Evolutionary conservation across 1,140 invertebrate species (phyloP), one percentile per base, ranked within the genome.

Genomic region (Ridgeia piscesae): DNA sequence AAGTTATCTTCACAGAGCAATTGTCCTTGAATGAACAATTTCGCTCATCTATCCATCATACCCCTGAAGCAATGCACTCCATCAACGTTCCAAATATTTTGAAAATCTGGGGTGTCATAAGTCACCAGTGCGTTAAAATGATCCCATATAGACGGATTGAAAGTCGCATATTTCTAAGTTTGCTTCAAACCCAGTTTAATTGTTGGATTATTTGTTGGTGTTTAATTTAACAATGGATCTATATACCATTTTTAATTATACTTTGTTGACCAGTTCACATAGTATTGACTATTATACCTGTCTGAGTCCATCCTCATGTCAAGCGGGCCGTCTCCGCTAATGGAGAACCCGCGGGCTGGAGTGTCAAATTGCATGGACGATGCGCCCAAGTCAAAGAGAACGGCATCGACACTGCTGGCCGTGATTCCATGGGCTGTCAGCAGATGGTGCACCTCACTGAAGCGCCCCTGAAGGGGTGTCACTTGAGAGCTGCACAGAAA

Each of bases 291-390:
- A 4, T 42, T 42, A 42, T 31, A 92, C 91, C 91, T 31, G 33
- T 33, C 88, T 34, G n/a, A 31, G 42, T 93, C 88, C 77, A 89
- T 92, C 42, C 91, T 92, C 93, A 89, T 93, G 50, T 88, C 90
- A 91, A 99, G 96, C 14, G 97, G 98, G 0, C 98, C 98, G 96
- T 99, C 97, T 90, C 97, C 97, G 90, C 97, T 97, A 0, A 99
- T 94, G 27, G 98, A 97, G 96, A 99, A 99, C 8, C 99, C 99
- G 95, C 99, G 96, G 33, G 97, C 96, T 1, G 97, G 96, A 94
- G 96, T 96, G 94, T 99, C 98, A 95, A 99, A 97, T 96, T 99
- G 99, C 98, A 99, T 99, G 0, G 98, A 98, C 6, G 98, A 99
- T 95, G 98, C 98, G n/a, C 99, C 99, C 95, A 98, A 97, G 96